Base-by-base conservation (phyloP, 1,140 invertebrate species). In the Euura lappo region DNA sequence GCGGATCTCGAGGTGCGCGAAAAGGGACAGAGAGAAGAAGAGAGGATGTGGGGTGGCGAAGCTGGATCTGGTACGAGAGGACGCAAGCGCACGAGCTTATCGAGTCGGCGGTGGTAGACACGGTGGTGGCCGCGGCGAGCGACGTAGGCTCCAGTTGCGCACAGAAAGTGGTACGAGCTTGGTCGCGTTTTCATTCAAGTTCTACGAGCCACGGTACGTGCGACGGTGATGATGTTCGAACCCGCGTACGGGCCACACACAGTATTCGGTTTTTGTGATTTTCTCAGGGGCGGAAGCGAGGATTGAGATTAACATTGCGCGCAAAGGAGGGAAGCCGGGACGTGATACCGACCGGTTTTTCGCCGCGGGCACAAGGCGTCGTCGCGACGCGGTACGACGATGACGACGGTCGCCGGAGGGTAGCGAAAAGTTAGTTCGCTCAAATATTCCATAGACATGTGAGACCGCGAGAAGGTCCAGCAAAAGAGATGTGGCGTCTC, bases 321-420 rank as follows among this genome's bases (percentile, higher is more conserved):
- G 28, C 28, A 28, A 28, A 1, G 28, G 28, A 28, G 28, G 28
- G 28, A 28, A 28, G 28, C 72, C 69, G 65, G 68, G 79, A 76
- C 82, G 82, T 84, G 85, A 84, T 86, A 74, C 83, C 80, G 80
- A 80, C 83, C 81, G 83, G 81, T 81, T 82, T 82, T 84, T 83
- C 77, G 79, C 75, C 28, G 28, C 28, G 28, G 28, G 28, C 0
- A 28, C 28, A 1, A 72, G 44, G 6, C 68, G 71, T 69, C 51
- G 28, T 66, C 44, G 44, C 47, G 68, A 76, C 71, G 77, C 73
- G 76, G 74, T 71, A n/a, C 8, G 75, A 79, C 72, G 74, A 60
- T 60, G 51, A 60, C 64, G 45, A n/a, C 8, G 4, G 28, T 75
- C 78, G 69, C 7, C 6, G 51, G 46, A 71, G 67, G 74, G 68